Base-by-base conservation (phyloP, 2,888 invertebrate genomes). In the Dryobota labecula region DNA sequence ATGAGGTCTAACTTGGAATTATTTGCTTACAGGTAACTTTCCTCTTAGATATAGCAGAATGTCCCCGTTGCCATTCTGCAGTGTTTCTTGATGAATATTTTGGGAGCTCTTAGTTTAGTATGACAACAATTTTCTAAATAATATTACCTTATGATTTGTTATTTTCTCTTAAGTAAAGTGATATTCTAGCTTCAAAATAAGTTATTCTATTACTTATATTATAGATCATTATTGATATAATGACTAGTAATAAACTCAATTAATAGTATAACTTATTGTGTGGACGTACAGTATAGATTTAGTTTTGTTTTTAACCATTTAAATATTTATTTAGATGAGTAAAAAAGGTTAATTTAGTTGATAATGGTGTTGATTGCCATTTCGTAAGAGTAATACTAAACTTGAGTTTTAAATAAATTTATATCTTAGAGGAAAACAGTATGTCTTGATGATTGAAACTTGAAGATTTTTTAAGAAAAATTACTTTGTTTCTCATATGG, bases 51-150 rank as follows among this genome's bases (percentile, higher is more conserved):
- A 94, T 96, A 70, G 80, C 94, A 0, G 94, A 95, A 70, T 96
- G 96, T 77, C 96, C 96, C 6, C 91, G 93, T 13, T 96, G 96
- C 87, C 94, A 92, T 70, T 94, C 94, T 18, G 78, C 93, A 33
- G 88, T 89, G 27, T 95, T 92, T 80, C 82, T 96, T 73, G 95
- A 95, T 84, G 96, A 96, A 87, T 92, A 93, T 77, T 76, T 73
- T 67, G 88, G 84, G 65, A 86, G 71, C 70, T 45, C 69, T 41
- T 87, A 81, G 81, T n/a, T 49, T 63, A 61, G 51, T 60, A 33
- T 68, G 64, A 66, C 65, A 49, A 18, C 1, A n/a, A 56, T 33
- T n/a, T 49, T 53, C 4, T 49, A 18, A 18, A 24, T 38, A n/a
- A 9, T 24, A 33, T 18, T 57, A 24, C 13, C 0, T 2, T 70